These are phyloP conservation scores for Ianthella basta DNA, from an alignment of 37 sponge, comb jelly and placozoan genomes.

Conservation along the genomic window DNA sequence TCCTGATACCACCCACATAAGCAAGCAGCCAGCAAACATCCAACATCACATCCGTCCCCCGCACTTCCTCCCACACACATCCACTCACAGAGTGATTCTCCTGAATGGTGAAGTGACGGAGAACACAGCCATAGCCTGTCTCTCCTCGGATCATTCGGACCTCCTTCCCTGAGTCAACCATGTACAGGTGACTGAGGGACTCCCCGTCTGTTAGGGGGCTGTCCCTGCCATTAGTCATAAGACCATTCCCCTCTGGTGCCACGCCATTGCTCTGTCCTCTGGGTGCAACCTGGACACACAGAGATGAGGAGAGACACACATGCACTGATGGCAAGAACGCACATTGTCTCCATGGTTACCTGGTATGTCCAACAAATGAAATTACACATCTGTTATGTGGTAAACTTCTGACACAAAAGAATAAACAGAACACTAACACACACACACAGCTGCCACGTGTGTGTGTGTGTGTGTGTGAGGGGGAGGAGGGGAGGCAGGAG, in stretches of 20 bases:
- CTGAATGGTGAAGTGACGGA: constrained; percentile 66
- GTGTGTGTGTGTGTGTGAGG: not conserved
- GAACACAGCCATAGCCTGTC: constrained; percentile 60
- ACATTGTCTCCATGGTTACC: no score
- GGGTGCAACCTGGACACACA: not conserved
- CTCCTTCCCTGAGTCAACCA: constrained; percentile 43
- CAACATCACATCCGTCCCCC: not conserved
- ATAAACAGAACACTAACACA: no score
- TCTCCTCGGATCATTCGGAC: constrained; percentile 14
- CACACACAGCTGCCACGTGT: not conserved
- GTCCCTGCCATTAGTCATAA: not conserved
- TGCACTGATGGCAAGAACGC: not conserved
- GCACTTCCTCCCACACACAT: no score
- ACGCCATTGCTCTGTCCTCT: not conserved
- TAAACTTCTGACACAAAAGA: no score
- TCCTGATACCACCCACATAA: not conserved
- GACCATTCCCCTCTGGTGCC: not conserved
- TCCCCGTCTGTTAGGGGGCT: not conserved
- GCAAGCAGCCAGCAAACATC: not conserved
- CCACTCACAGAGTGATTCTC: constrained; percentile 47
- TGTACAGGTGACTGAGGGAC: not conserved
- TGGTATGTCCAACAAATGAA: no score
- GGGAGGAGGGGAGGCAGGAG: not conserved
- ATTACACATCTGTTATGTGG: no score
- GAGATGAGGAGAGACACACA: not conserved